Evolutionary conservation across 2,113 vertebrate genomes (phyloP).

Genomic region (Limnothrissa miodon): DNA sequence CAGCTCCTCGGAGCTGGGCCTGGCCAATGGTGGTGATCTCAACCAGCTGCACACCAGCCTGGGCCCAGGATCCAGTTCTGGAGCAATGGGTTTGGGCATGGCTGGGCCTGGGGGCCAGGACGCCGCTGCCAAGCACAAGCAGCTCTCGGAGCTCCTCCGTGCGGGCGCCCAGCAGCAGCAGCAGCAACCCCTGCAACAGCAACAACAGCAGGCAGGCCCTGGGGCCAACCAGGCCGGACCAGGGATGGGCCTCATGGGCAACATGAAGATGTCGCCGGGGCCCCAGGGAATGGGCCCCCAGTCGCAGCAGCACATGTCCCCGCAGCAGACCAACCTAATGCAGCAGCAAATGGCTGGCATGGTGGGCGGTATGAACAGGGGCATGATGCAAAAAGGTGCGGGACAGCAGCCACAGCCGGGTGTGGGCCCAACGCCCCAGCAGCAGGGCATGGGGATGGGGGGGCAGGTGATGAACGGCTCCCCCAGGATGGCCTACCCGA

Average conservation of each 20-base stretch:
- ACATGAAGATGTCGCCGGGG: constrained; percentile 69
- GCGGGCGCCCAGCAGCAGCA: constrained; percentile 75
- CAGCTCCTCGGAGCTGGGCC: constrained; percentile 85
- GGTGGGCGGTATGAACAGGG: constrained; percentile 70
- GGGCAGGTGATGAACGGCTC: constrained; percentile 95
- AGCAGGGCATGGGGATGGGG: constrained; percentile 70
- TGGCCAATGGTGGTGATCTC: constrained; percentile 92
- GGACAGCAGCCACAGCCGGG: constrained; percentile 56
- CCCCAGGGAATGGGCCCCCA: constrained; percentile 66
- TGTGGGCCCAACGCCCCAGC: constrained; percentile 49
- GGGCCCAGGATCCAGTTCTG: constrained; percentile 49
- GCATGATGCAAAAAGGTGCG: constrained; percentile 74
- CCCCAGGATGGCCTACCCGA: constrained; percentile 87
- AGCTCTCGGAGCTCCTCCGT: constrained; percentile 92
- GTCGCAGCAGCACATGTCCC: constrained; percentile 70
- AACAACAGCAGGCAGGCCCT: constrained; percentile 73
- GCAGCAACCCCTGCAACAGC: constrained; percentile 58
- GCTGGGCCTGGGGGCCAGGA: constrained; percentile 74
- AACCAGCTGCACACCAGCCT: constrained; percentile 86
- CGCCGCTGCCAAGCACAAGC: constrained; percentile 98
- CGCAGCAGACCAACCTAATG: constrained; percentile 81
- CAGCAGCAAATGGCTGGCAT: constrained; percentile 67
- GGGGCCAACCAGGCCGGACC: constrained; percentile 71
- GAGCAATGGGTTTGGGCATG: constrained; percentile 57
- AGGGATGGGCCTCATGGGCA: constrained; percentile 68